Conservation (phyloP, 2,888 invertebrate species). For the Apoda limacodes region DNA sequence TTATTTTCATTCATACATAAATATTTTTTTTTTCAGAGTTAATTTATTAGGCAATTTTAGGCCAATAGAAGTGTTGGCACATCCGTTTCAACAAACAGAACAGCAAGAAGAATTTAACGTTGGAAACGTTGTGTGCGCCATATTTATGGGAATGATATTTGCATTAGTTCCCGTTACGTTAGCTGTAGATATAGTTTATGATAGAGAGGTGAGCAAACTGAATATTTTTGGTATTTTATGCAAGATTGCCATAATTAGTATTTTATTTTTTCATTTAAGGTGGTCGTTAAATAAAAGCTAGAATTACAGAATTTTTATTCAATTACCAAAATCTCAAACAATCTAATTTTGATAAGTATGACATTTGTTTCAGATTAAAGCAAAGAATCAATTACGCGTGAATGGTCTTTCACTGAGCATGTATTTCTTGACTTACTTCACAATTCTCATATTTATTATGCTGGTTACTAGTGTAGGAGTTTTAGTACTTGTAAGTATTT, state of each 20-base stretch:
- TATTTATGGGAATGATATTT: conserved; percentile 85
- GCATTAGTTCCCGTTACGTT: conserved; percentile 81
- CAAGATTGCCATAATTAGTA: too few species aligned
- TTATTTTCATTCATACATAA: too few species aligned
- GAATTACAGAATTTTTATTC: too few species aligned
- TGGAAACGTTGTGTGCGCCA: conserved; percentile 78
- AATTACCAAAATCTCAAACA: too few species aligned
- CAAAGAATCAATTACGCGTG: conserved; percentile 84
- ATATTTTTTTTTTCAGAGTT: too few species aligned
- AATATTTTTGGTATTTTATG: too few species aligned
- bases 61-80: conserved; percentile 74
- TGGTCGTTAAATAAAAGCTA: too few species aligned
- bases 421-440: conserved; percentile 82
- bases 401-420: conserved; percentile 82
- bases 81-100: conserved; percentile 80
- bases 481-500: conserved; percentile 57
- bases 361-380: conserved; percentile 75
- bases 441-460: conserved; percentile 78
- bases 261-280: too few species aligned
- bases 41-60: too few species aligned
- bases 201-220: conserved; percentile 80
- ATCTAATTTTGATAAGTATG: too few species aligned
- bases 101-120: conserved; percentile 79
- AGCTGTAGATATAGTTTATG: conserved; percentile 84
- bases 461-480: conserved; percentile 74